Percentiles rank a stretch among this genome's conserved stretches.
Conservation (phyloP, 2,888 invertebrate genomes). For the Iselma pallidipennis region DNA sequence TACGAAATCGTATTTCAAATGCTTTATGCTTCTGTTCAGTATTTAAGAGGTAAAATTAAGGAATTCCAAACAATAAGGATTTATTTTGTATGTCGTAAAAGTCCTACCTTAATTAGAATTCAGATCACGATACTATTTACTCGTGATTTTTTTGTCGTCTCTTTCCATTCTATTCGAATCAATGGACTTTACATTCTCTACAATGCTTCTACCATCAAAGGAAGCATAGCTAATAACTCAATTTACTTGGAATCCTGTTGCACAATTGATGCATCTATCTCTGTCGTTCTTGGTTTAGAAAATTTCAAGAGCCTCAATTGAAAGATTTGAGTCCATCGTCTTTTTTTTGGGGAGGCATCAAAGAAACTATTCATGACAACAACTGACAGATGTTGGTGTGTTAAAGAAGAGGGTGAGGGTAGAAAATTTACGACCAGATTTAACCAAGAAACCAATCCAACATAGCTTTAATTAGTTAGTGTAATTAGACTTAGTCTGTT, state of each 20-base stretch:
- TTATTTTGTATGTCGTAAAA: neutral
- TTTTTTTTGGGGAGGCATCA: slow-evolving; percentile 14
- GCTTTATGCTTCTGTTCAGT: neutral
- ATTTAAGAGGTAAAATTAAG: neutral
- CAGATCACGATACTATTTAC: neutral
- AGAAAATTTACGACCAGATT: neutral
- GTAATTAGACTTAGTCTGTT: neutral
- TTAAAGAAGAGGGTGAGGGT: neutral
- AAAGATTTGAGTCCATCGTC: neutral
- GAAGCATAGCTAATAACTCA: slow-evolving; percentile 23
- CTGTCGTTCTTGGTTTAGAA: neutral
- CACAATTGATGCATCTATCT: neutral
- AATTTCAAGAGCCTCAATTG: neutral
- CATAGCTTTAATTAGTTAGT: neutral
- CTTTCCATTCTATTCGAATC: neutral
- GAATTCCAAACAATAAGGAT: neutral
- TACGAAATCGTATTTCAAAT: neutral
- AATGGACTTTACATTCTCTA: neutral
- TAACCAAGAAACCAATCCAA: neutral
- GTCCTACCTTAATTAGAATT: neutral
- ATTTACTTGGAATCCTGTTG: slow-evolving; percentile 10
- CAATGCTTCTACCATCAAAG: neutral
- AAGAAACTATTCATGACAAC: slow-evolving; percentile 38
- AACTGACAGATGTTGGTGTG: slow-evolving; percentile 32
- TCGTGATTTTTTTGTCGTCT: neutral